Base-by-base conservation (phyloP, 1,140 invertebrate genomes). In the Spodoptera frugiperda region DNA sequence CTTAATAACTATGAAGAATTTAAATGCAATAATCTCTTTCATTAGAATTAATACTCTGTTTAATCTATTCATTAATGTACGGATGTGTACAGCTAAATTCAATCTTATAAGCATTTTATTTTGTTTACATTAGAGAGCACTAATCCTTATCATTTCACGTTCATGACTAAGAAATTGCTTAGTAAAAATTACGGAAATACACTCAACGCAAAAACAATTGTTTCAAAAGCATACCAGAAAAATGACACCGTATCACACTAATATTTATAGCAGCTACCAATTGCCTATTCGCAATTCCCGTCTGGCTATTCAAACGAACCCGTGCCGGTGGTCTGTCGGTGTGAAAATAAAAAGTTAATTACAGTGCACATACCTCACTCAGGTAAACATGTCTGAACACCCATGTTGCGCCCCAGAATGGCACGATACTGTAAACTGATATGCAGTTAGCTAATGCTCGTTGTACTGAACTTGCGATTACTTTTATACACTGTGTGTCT, bases 261-360 rank as follows among this genome's bases (percentile, higher is more conserved):
- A 44, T 68, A 68, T 68, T 30, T 51, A 68, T 68, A 53, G 25
- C 65, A 53, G 21, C 65, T 53, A 68, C 65, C 25, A 68, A 53
- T 30, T 68, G 65, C 44, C 63, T 53, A 68, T 68, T 68, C 65
- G 65, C 65, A 68, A 49, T 68, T 68, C 49, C 44, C 61, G 48
- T 76, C 67, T 11, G 49, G 67, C 67, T 54, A 46, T 67, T 76
- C 25, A 55, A 49, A 61, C 12, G 57, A 14, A 21, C 39, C 49
- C 9, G n/a, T 39, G 57, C 55, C 55, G 71, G 71, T 74, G 71
- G 71, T 74, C 55, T 61, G 71, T 4, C 61, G 63, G 71, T 70
- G 71, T 68, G 61, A 78, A 86, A 86, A 87, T 87, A 85, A 87
- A 88, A 88, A 84, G 83, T 86, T 88, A 89, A 89, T 89, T 87